phyloP scores from a whole-genome alignment of 2,888 invertebrate genomes.

The Heteropelma amictum region DNA sequence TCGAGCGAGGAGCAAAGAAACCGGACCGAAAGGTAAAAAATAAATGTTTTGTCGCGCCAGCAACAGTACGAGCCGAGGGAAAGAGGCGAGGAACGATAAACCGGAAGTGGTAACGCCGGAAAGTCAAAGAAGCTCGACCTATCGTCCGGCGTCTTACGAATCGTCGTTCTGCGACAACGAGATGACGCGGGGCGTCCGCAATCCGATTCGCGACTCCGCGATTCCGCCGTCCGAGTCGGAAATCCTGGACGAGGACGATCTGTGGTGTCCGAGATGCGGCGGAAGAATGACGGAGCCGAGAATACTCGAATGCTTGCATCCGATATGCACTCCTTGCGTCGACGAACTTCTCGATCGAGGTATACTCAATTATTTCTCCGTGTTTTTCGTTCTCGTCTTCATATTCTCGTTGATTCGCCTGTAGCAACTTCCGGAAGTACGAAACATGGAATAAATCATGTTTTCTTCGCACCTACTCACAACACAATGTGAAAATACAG shows the following conservation, averaged over 20 bases:
- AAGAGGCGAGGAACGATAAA: slow-evolving; percentile 22
- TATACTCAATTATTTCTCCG: no score
- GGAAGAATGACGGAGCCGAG: slow-evolving; percentile 72
- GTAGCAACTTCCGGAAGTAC: no score
- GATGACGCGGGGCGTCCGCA: slow-evolving; percentile 13
- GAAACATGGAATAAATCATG: no score
- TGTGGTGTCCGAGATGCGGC: slow-evolving; percentile 70
- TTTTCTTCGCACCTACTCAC: no score
- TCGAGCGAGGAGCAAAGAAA: no score
- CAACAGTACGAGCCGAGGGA: slow-evolving; percentile 22
- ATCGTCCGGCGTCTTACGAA: slow-evolving; percentile 52
- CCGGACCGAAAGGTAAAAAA: slow-evolving; percentile 7
- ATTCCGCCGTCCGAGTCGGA: slow-evolving; percentile 20
- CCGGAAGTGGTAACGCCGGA: slow-evolving; percentile 19
- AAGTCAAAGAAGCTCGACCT: slow-evolving; percentile 48
- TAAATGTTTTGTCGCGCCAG: slow-evolving; percentile 5
- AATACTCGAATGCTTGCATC: slow-evolving; percentile 72
- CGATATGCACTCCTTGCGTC: slow-evolving; percentile 71
- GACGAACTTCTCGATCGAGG: slow-evolving; percentile 65
- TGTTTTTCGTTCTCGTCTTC: not conserved
- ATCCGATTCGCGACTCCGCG: slow-evolving; percentile 33
- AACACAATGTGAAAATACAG: no score
- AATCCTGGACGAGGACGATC: slow-evolving; percentile 46
- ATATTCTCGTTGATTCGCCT: no score
- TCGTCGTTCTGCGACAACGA: slow-evolving; percentile 37